Evolutionary conservation across 2,888 invertebrate species (phyloP).

Genomic region (Chironomus riparius): DNA sequence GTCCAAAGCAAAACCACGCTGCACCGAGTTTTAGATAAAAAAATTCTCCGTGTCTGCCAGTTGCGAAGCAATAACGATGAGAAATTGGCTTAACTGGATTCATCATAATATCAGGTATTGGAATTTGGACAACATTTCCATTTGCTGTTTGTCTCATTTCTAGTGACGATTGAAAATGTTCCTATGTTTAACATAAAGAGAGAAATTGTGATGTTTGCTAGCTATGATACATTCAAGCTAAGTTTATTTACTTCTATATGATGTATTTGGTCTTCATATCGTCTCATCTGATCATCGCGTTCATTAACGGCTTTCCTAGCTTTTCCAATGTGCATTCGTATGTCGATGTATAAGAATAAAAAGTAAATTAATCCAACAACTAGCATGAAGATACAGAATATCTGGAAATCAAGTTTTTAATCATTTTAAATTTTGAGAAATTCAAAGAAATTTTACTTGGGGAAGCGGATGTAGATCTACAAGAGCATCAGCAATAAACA

Average conservation of each 20-base stretch:
- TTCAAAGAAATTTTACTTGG: conserved; percentile 5
- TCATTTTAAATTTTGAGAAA: too few relatives aligned
- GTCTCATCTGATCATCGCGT: conserved; percentile 41
- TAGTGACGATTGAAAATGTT: background rate
- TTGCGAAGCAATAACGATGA: conserved; percentile 56
- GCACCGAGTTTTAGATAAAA: conserved; percentile 67
- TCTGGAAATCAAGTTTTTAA: conserved; percentile 38
- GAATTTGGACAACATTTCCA: conserved; percentile 35
- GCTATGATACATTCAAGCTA: background rate
- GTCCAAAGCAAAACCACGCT: conserved; percentile 67
- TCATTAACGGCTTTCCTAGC: conserved; percentile 44
- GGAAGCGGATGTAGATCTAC: conserved; percentile 37
- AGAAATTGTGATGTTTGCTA: background rate
- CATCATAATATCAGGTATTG: conserved; percentile 38
- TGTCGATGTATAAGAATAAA: conserved; percentile 52
- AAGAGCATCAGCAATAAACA: conserved; percentile 54
- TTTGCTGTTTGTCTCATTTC: conserved; percentile 29
- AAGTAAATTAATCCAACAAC: conserved; percentile 52
- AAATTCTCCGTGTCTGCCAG: conserved; percentile 61
- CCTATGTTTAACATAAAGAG: background rate
- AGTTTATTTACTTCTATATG: conserved; percentile 29
- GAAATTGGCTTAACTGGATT: conserved; percentile 43
- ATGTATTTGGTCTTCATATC: conserved; percentile 40
- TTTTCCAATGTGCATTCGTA: conserved; percentile 48
- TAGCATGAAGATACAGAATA: conserved; percentile 53